Percentiles rank a stretch among this genome's conserved stretches.
Evolutionary conservation across 1,140 invertebrate genomes (phyloP).

Genomic region (Rhyzopertha dominica): DNA sequence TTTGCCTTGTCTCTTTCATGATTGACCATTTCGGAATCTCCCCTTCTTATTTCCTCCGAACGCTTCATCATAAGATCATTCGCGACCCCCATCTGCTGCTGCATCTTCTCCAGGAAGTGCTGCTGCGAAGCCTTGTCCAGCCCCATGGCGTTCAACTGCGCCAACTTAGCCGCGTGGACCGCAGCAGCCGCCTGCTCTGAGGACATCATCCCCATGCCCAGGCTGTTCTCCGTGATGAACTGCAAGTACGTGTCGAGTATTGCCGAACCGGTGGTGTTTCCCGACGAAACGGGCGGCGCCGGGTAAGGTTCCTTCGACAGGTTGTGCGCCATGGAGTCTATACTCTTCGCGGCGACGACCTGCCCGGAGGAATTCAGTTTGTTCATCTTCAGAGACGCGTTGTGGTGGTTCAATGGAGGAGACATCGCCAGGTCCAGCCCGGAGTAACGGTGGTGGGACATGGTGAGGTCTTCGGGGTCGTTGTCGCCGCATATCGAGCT

Average conservation of each 20-base stretch:
- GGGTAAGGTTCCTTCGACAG: constrained; percentile 51
- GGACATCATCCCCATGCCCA: constrained; percentile 50
- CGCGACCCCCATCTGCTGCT: constrained; percentile 48
- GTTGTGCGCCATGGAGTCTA: constrained; percentile 50
- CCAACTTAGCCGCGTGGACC: constrained; percentile 55
- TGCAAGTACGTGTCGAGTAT: constrained; percentile 80
- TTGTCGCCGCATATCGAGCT: constrained; percentile 69
- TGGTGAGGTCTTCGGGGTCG: constrained; percentile 75
- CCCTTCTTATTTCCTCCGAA: constrained; percentile 37
- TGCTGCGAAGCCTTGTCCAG: constrained; percentile 57
- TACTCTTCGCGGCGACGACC: constrained; percentile 59
- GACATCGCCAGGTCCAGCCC: constrained; percentile 48
- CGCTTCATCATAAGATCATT: constrained; percentile 42
- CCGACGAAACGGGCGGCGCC: constrained; percentile 44
- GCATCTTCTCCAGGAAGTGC: constrained; percentile 57
- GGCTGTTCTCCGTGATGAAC: constrained; percentile 75
- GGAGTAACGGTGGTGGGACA: constrained; percentile 48
- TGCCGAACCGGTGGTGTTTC: constrained; percentile 61
- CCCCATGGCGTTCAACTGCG: constrained; percentile 63
- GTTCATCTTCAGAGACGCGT: constrained; percentile 35
- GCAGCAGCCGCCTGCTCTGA: constrained; percentile 44
- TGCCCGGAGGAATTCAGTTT: constrained; percentile 50
- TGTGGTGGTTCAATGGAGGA: constrained; percentile 42
- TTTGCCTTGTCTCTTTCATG: constrained; percentile 27
- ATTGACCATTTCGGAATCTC: constrained; percentile 35